phyloP scores from a whole-genome alignment of 1,140 invertebrate genomes.

The Drosophila navojoa region DNA sequence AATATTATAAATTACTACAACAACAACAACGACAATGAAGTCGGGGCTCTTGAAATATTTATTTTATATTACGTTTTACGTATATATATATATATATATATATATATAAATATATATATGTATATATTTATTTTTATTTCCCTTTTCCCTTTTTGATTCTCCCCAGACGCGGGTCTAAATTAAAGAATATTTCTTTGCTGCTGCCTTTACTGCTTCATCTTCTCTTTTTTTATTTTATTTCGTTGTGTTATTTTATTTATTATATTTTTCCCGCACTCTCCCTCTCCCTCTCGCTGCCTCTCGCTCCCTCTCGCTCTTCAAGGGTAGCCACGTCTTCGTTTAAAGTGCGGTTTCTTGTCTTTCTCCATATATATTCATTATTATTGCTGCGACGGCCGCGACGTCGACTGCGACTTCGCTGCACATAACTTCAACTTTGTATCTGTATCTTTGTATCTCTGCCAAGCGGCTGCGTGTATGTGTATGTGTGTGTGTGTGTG shows the following conservation, averaged over 20 bases:
- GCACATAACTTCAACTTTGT: slow-evolving; percentile 82
- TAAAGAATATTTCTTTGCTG: slow-evolving; percentile 77
- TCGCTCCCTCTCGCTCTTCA: slow-evolving; percentile 22
- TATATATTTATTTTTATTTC: slow-evolving; percentile 45
- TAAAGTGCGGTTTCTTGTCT: slow-evolving; percentile 81
- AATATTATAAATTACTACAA: slow-evolving; percentile 84
- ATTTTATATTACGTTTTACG: slow-evolving; percentile 75
- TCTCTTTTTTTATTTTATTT: slow-evolving; percentile 58
- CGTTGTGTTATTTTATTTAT: slow-evolving; percentile 79
- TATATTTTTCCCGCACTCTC: slow-evolving; percentile 56
- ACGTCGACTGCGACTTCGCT: slow-evolving; percentile 47
- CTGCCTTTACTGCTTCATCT: slow-evolving; percentile 49
- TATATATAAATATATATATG: slow-evolving; percentile 23
- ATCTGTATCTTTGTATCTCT: slow-evolving; percentile 79
- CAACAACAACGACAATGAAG: slow-evolving; percentile 48
- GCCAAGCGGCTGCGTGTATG: slow-evolving; percentile 42
- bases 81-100: slow-evolving; percentile 9
- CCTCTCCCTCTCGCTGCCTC: slow-evolving; percentile 11
- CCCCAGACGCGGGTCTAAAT: slow-evolving; percentile 72
- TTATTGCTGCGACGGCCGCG: slow-evolving; percentile 70
- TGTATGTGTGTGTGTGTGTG: slow-evolving; percentile 39
- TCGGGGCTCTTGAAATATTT: slow-evolving; percentile 74
- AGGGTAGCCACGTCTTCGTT: slow-evolving; percentile 66
- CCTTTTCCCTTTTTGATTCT: slow-evolving; percentile 45
- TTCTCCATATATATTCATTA: slow-evolving; percentile 82